phyloP scores from a whole-genome alignment of 2,113 vertebrate species.

The Thalassoma bifasciatum region DNA sequence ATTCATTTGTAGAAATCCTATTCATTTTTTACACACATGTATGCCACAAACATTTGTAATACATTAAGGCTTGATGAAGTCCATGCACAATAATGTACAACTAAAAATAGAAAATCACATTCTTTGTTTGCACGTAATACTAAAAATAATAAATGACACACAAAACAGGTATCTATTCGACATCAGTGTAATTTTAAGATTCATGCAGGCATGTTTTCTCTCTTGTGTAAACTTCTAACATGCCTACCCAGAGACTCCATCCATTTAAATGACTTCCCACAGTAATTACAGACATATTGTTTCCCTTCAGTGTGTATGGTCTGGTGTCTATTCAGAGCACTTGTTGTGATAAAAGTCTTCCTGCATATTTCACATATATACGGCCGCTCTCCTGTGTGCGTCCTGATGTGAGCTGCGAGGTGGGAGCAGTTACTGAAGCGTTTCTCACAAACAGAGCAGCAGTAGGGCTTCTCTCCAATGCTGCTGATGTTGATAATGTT shows the following conservation, averaged over 20 bases:
- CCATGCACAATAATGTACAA: slow-evolving; percentile 33
- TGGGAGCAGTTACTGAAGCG: slow-evolving; percentile 77
- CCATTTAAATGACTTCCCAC: slow-evolving; percentile 77
- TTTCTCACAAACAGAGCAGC: slow-evolving; percentile 75
- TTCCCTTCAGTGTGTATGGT: slow-evolving; percentile 77
- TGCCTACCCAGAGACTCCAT: slow-evolving; percentile 77
- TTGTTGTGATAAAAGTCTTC: slow-evolving; percentile 74
- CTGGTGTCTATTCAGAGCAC: slow-evolving; percentile 77
- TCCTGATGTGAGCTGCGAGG: slow-evolving; percentile 76
- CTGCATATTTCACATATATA: slow-evolving; percentile 77
- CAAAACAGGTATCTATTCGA: not conserved
- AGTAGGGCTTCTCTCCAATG: slow-evolving; percentile 63
- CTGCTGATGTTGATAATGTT: slow-evolving; percentile 9
- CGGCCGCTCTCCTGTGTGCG: slow-evolving; percentile 76
- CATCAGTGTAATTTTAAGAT: not conserved
- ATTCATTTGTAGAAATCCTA: not conserved
- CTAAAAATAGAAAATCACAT: slow-evolving; percentile 13
- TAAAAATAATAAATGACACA: not conserved
- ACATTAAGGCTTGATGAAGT: slow-evolving; percentile 15
- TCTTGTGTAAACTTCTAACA: slow-evolving; percentile 69
- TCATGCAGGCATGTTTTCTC: slow-evolving; percentile 52
- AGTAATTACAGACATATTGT: slow-evolving; percentile 69
- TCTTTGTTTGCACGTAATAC: not conserved
- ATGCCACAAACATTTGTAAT: not conserved
- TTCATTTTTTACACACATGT: not conserved